Base-by-base conservation (phyloP, 2,113 vertebrate species). In the Dipodomys spectabilis region DNA sequence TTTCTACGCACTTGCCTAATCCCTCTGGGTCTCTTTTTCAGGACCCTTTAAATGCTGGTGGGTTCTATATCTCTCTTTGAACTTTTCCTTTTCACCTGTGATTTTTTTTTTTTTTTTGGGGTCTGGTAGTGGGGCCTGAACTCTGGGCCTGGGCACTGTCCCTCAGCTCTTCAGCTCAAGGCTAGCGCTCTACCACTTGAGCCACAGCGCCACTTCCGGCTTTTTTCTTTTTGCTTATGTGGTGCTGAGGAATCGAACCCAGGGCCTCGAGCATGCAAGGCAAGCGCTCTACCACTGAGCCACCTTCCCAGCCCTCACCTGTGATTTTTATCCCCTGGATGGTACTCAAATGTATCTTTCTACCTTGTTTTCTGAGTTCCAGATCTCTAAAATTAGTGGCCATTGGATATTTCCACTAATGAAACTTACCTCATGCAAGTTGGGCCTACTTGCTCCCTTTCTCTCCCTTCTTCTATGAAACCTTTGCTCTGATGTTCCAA, bases 391-490 rank as follows among this genome's bases (percentile, higher is more conserved):
- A 44, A 64, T 16, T 10, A 62, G 7, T 22, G 32, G 22, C 49
- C 13, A 0, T 1, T 15, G 27, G 49, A 13, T 67, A 7, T 32
- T 81, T 27, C 64, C 71, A 20, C 16, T n/a, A 18, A 45, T 35
- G 23, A 39, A 94, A 72, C 28, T 64, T 28, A 45, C 30, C n/a
- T 72, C 16, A 49, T 82, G 23, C 82, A 68, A n/a, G 0, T 23
- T 57, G n/a, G 53, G 32, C 19, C 49, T 11, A 49, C 15, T 1
- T 15, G 1, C 62, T 69, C 4, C 0, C 0, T 30, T 57, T 3
- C 6, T 12, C 20, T 6, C 0, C 0, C 20, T 18, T 65, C 11
- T 9, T 25, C 27, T 18, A 0, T 44, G 79, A 80, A 27, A 4
- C 3, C 39, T 64, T 2, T 60, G 8, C 87, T n/a, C 28, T 44